Evolutionary conservation across 2,797 vertebrate species (phyloP).

Genomic region (Geranospiza caerulescens): DNA sequence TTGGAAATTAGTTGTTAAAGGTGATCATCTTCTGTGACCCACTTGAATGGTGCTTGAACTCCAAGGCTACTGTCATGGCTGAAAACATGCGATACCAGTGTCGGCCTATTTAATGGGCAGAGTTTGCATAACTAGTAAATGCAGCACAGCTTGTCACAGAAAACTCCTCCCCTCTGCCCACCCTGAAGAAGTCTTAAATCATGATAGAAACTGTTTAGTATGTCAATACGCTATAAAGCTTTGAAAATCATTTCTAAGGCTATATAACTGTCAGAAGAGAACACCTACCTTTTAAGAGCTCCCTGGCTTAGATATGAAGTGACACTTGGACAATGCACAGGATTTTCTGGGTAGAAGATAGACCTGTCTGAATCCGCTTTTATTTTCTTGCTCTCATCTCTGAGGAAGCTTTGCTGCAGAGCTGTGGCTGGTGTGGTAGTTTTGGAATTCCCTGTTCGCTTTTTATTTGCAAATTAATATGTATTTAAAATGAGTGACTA

Average conservation of each 20-base stretch:
- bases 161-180: neutral
- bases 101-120: neutral
- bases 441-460: neutral
- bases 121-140: neutral
- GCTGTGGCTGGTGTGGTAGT: neutral
- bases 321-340: neutral
- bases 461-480: neutral
- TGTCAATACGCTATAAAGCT: neutral
- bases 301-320: neutral
- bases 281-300: neutral
- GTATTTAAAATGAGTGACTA: neutral
- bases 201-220: neutral
- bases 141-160: neutral
- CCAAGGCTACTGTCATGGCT: neutral
- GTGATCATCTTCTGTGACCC: neutral
- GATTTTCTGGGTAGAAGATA: neutral
- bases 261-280: neutral
- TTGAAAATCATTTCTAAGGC: neutral
- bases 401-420: neutral
- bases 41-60: neutral
- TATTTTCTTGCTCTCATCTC: neutral
- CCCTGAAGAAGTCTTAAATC: neutral
- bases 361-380: neutral
- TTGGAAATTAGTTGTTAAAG: slow-evolving; percentile 6
- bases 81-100: fast-evolving